Evolutionary conservation across 2,113 vertebrate species (phyloP), one percentile per base, ranked within the genome.

Genomic region (Ciconia stormi): DNA sequence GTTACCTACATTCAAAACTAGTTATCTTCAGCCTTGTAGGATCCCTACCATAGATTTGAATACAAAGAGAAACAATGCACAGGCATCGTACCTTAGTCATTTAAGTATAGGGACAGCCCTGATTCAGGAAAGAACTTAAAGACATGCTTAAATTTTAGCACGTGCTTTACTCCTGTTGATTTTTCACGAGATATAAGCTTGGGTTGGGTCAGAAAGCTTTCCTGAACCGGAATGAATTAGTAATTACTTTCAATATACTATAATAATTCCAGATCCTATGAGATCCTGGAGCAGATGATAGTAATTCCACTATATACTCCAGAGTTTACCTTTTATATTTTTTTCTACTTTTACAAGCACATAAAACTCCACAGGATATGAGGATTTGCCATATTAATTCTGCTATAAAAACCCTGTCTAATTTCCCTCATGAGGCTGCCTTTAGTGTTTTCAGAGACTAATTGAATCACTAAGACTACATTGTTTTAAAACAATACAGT

Each of bases 361-460:
- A 81, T 86, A 88, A 86, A 93, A 74, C 95, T 95, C 88, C 65
- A 77, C 86, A 86, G 70, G 95, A 96, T 82, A 92, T 78, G 63
- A 95, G 89, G 94, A 96, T 90, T 73, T 96, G 88, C 93, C 52
- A 84, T 92, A 96, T 95, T 97, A 95, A 95, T 96, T 97, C 86
- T 93, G 74, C 93, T 83, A 67, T 92, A 76, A 95, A 94, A 94
- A 5, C 34, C 25, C 61, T 56, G 34, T 30, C 63, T 95, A 67
- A 97, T 97, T 96, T 95, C 66, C 58, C 93, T 85, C 77, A 59
- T 22, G 94, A 94, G 93, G 42, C 70, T 85, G 52, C 80, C 58
- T 96, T 85, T 77, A 84, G 47, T 96, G 80, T 78, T 95, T 87
- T 89, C 80, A 74, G 77, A 74, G 74, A 63, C 80, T 96, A 95